phyloP scores from a whole-genome alignment of 2,797 vertebrate genomes.

The Emydoidea blandingii region DNA sequence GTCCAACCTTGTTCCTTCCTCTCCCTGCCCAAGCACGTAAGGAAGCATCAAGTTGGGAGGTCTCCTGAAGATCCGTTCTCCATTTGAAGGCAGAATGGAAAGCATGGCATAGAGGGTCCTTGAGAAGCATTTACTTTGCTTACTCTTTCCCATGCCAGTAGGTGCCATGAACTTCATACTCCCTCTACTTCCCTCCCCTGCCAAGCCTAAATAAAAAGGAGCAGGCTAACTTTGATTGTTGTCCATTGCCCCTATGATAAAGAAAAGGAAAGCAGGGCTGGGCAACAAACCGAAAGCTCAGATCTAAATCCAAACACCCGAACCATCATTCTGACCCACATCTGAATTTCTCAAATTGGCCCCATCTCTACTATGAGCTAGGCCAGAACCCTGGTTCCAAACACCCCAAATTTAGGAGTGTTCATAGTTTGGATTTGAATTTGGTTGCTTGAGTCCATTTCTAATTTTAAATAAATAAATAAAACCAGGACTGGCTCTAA shows the following conservation, averaged over 20 bases:
- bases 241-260: slow-evolving; percentile 51
- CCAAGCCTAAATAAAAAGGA: slow-evolving; percentile 5
- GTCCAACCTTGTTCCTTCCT: not conserved
- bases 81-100: not conserved
- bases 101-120: not conserved
- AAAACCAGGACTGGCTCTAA: not conserved
- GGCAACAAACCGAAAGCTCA: slow-evolving; percentile 19
- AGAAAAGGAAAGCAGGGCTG: slow-evolving; percentile 63
- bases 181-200: slow-evolving; percentile 6
- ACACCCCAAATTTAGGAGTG: not conserved
- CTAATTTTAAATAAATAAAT: not conserved
- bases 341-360: slow-evolving; percentile 34
- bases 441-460: not conserved
- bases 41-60: not conserved
- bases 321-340: not conserved
- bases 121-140: not conserved
- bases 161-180: slow-evolving; percentile 21
- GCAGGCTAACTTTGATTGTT: slow-evolving; percentile 44
- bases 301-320: not conserved
- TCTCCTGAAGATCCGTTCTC: not conserved
- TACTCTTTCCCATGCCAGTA: not conserved
- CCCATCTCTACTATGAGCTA: not conserved
- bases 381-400: not conserved
- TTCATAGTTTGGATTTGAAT: not conserved
- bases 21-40: not conserved